Percentiles rank a stretch among this genome's conserved stretches.
Conservation (phyloP, 2,797 vertebrate species). For the Acrocephalus scirpaceus region DNA sequence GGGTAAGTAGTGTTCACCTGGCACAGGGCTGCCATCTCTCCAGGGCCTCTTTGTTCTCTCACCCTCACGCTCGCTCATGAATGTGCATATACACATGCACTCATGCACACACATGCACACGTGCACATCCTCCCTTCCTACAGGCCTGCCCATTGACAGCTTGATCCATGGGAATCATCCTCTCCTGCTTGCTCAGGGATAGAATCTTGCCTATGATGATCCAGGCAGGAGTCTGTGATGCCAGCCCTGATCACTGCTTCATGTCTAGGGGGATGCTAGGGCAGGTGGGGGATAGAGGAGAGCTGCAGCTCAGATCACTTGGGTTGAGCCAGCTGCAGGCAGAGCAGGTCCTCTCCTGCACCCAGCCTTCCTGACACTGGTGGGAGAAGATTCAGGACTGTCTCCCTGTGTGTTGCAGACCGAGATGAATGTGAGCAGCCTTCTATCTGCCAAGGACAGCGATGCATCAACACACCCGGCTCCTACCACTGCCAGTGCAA, state of each 20-base stretch:
- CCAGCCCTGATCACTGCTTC: not conserved
- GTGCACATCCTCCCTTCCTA: not conserved
- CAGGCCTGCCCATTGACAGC: not conserved
- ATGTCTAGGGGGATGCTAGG: not conserved
- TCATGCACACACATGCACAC: no score
- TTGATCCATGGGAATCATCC: not conserved
- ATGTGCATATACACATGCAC: no score
- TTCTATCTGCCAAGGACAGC: constrained; percentile 81
- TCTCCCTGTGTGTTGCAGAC: constrained; percentile 77
- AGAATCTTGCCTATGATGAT: not conserved
- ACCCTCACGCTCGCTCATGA: fast-evolving
- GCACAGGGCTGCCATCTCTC: not conserved
- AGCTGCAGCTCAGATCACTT: not conserved
- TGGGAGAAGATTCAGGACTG: not conserved
- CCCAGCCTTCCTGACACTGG: not conserved
- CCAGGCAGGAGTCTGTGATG: not conserved
- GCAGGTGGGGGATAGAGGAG: not conserved
- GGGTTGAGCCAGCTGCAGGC: not conserved
- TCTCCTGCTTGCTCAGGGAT: not conserved
- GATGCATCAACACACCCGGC: constrained; percentile 87
- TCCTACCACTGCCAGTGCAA: constrained; percentile 90
- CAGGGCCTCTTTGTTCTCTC: not conserved
- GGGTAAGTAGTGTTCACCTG: constrained; percentile 78
- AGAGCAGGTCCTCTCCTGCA: not conserved
- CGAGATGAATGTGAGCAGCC: constrained; percentile 88